Conservation (phyloP, 2,113 vertebrate species). For the Petroica traversi region DNA sequence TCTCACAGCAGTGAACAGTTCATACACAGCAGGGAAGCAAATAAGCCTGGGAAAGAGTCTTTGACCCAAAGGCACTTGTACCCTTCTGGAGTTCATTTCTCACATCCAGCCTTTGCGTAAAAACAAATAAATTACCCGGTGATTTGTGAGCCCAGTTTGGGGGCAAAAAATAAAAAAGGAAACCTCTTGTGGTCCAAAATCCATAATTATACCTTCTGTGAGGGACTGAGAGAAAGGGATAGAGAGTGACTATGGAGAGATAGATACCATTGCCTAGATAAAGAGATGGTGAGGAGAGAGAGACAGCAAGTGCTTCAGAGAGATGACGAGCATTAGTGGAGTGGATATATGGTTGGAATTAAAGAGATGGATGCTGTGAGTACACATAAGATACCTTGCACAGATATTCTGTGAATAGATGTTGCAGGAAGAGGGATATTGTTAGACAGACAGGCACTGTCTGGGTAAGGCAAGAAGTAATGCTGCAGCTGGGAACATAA, state of each 20-base stretch:
- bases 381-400: slow-evolving; percentile 2
- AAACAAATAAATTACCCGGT: background rate
- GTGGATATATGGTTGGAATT: slow-evolving; percentile 36
- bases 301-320: background rate
- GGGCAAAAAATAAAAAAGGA: fast-evolving
- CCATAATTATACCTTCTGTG: background rate
- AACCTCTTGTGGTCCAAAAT: background rate
- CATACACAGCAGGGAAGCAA: background rate
- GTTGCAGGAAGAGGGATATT: slow-evolving; percentile 12
- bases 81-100: background rate
- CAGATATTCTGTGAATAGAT: background rate
- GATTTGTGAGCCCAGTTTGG: background rate
- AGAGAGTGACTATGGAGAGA: background rate
- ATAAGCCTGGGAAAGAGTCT: background rate
- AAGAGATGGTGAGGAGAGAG: background rate
- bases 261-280: background rate
- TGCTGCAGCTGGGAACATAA: background rate
- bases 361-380: slow-evolving; percentile 34
- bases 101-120: background rate
- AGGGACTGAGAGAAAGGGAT: background rate
- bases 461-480: slow-evolving; percentile 21
- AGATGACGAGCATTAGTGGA: background rate
- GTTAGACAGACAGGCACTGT: background rate
- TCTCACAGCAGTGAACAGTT: background rate
- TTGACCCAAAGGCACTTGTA: background rate